phyloP scores from a whole-genome alignment of 2,113 vertebrate genomes.

The Micromys minutus region DNA sequence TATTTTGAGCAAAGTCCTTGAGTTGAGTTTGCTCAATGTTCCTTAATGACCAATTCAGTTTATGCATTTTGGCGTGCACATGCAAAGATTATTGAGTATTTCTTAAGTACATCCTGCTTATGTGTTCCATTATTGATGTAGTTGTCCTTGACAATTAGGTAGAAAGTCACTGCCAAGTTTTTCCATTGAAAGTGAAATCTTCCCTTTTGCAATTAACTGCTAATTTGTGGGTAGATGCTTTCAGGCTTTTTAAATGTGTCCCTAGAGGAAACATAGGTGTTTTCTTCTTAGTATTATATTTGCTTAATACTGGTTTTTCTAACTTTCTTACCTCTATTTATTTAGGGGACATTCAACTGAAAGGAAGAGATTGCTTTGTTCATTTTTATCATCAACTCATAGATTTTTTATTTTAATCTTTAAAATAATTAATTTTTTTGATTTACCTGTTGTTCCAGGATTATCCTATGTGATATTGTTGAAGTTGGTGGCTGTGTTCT shows the following conservation, averaged over 20 bases:
- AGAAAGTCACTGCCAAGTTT: constrained; percentile 25
- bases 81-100: not conserved
- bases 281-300: not conserved
- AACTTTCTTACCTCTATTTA: not conserved
- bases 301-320: not conserved
- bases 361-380: not conserved
- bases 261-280: not conserved
- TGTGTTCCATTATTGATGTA: constrained; percentile 4
- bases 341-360: not conserved
- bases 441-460: not conserved
- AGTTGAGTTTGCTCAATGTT: not conserved
- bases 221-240: not conserved
- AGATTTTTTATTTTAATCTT: not conserved
- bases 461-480: not conserved
- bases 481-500: not conserved
- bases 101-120: not conserved
- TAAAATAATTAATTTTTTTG: constrained; percentile 13
- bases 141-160: constrained; percentile 20
- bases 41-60: constrained; percentile 6
- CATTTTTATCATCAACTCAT: not conserved
- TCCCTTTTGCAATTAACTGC: constrained; percentile 27
- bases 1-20: not conserved
- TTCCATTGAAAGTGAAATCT: not conserved
- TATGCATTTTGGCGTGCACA: not conserved
- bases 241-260: not conserved